Evolutionary conservation across 2,797 vertebrate species (phyloP).

Genomic region (Octomys mimax): DNA sequence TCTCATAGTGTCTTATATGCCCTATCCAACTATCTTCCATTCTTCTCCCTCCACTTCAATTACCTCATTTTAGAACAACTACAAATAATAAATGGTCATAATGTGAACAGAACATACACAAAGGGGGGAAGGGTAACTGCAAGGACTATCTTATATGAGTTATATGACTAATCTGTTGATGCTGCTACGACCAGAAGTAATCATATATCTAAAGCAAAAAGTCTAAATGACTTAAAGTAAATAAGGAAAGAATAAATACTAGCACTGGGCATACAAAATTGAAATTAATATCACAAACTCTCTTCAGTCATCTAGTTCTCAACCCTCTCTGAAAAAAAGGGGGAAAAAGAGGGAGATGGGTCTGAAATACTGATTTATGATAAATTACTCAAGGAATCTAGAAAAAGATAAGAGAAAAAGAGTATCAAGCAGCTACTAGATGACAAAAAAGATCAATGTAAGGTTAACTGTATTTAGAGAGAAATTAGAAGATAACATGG

Average conservation of each 20-base stretch:
- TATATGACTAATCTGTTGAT: background rate
- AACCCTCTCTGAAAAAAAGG: background rate
- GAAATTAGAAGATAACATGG: no score
- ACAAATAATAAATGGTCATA: background rate
- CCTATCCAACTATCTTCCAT: background rate
- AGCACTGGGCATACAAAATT: background rate
- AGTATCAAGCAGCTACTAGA: no score
- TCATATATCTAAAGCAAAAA: background rate
- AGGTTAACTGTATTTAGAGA: no score
- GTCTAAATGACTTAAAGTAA: background rate
- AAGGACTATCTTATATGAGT: background rate
- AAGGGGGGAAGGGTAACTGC: background rate
- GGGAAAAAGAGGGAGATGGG: no score
- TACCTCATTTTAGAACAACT: background rate
- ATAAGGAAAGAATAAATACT: background rate
- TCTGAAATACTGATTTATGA: no score
- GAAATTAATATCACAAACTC: background rate
- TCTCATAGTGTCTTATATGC: background rate
- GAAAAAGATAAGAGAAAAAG: no score
- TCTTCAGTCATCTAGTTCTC: background rate
- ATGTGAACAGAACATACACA: background rate
- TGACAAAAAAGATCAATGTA: no score
- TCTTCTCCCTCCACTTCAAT: background rate
- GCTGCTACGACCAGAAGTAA: background rate
- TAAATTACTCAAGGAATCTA: no score